Evolutionary conservation across 2,888 invertebrate genomes (phyloP), one percentile per base, ranked within the genome.

Genomic region (Metopia argyrocephala): DNA sequence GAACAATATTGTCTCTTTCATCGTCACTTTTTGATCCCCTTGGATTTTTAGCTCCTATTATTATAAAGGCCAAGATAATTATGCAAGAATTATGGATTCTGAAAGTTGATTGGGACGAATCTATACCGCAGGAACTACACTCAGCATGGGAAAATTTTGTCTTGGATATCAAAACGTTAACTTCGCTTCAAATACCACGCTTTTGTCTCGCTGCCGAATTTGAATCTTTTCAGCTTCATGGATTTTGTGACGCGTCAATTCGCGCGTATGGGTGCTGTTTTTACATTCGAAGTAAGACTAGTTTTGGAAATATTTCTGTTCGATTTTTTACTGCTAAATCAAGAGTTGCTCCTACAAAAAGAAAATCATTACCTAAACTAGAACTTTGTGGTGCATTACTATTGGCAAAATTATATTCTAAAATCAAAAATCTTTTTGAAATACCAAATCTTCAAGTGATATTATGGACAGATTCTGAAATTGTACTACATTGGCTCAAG

Each of bases 401-500:
- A 31, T 50, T 79, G 12, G 66, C 71, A 31, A 38, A 46, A 54
- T n/a, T 75, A 2, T 66, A 62, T 15, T 57, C 31, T 25, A 66
- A 74, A 62, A 69, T 69, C 2, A 56, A 52, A 23, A 18, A 21
- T 7, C 15, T 57, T 25, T 45, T 62, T 23, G 15, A 7, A 6
- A 4, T 15, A 2, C 25, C 45, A 68, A 28, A 27, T 21, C 23
- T n/a, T 2, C 4, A 50, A 28, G 28, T 31, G 6, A 2, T 28
- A 52, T 27, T 66, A 6, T 83, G 82, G 79, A 79, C 82, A 20
- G 79, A 84, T 52, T 84, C 84, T 7, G 75, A 71, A 38, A 82
- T 84, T 15, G 82, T 83, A 0, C 38, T 84, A 12, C 74, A 73
- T 9, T 83, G 82, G 83, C 70, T 84, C 6, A 57, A 38, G 25